Percentiles rank a stretch among this genome's conserved stretches.
Evolutionary conservation across 2,888 invertebrate genomes (phyloP).

Genomic region (Lamellibrachia columna): DNA sequence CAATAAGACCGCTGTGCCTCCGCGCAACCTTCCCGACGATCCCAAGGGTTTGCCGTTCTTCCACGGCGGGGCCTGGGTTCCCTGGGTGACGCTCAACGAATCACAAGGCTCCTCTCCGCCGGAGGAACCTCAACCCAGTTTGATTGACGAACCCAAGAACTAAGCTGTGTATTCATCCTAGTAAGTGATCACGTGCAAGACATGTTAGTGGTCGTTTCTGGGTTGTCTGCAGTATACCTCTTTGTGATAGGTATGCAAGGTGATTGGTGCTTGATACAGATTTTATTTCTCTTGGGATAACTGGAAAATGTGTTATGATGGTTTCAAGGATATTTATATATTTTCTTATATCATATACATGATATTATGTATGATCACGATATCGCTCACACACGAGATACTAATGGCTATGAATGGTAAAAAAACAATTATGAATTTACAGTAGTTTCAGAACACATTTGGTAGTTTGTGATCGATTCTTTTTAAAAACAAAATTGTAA

Average conservation of each 20-base stretch:
- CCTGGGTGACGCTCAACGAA: slow-evolving; percentile 62
- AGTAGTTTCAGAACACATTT: too few species aligned
- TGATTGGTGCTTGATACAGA: background rate
- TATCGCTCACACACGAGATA: too few species aligned
- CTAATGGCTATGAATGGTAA: too few species aligned
- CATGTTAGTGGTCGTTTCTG: background rate
- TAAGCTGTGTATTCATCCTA: background rate
- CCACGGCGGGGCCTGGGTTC: slow-evolving; percentile 80
- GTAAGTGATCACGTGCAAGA: background rate
- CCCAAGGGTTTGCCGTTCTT: slow-evolving; percentile 77
- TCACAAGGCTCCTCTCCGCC: background rate
- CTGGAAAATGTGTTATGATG: background rate
- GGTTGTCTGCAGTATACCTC: background rate
- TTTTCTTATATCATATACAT: background rate
- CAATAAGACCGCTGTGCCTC: slow-evolving; percentile 77
- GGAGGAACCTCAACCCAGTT: background rate
- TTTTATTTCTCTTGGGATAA: background rate
- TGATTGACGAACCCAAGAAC: background rate
- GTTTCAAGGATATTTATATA: background rate
- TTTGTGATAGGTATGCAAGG: background rate
- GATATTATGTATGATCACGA: background rate
- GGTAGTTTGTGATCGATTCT: too few species aligned
- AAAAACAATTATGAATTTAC: too few species aligned
- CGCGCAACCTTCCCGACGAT: slow-evolving; percentile 78
- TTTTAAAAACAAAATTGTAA: too few species aligned